Base-by-base conservation (phyloP, 2,113 vertebrate genomes). In the Sinocyclocheilus anshuiensis region DNA sequence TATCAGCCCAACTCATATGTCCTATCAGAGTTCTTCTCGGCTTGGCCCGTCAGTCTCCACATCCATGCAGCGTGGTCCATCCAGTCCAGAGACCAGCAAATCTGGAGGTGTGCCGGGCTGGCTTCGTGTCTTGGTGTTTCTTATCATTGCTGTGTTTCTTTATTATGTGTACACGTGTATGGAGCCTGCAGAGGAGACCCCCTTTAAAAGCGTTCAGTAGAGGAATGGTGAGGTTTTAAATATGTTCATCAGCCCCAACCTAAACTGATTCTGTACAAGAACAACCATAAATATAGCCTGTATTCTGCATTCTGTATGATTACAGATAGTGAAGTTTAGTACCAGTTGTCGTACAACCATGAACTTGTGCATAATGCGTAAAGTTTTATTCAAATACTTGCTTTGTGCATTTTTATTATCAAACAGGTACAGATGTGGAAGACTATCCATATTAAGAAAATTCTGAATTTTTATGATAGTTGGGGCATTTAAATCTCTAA, bases 111-210 rank as follows among this genome's bases (percentile, higher is more conserved):
- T 90, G 36, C 89, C 91, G 65, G 86, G 63, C 6, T 48, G 88
- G 86, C 85, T 92, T 1, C 86, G 88, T 42, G 24, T 91, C 53
- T 84, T 94, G 87, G 87, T 93, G 55, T 89, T 93, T 67, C 80
- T 91, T 0, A 80, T 91, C 76, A 81, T 94, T 71, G 93, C 90
- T 29, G 91, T 74, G 1, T 77, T 89, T 53, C 16, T 86, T 74
- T 95, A 94, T 89, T 94, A 90, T 16, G 83, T 90, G 22, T 94
- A 92, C 80, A 65, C 77, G 29, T 86, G 1, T 42, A 80, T 94
- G 87, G 89, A 88, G 59, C 85, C 86, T 20, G 69, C 26, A 2
- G 85, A 88, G 1, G 84, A 78, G 50, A 85, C 79, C 24, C 88
- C 89, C 22, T 89, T 83, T 45, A 85, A 59, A 2, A 53, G 45